Conservation (phyloP, 2,888 invertebrate genomes). For the Archaeoteleia sp. region DNA sequence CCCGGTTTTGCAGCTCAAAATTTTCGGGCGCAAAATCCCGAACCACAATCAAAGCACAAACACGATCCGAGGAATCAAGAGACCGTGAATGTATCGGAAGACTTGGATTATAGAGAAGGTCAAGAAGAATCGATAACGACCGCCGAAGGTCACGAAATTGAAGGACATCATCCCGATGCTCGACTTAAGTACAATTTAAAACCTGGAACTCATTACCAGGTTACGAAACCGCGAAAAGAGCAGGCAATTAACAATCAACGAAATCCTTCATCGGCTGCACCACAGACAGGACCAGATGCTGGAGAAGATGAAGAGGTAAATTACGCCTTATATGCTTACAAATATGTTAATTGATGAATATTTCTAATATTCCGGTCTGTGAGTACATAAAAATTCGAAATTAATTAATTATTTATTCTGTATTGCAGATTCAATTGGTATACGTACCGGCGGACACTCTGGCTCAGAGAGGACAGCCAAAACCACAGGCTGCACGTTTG, state of each 20-base stretch:
- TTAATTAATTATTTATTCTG: too few relatives aligned
- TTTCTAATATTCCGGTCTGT: too few relatives aligned
- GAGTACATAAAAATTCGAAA: too few relatives aligned
- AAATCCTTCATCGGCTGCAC: conserved; percentile 44
- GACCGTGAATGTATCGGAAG: conserved; percentile 9
- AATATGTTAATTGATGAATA: too few relatives aligned
- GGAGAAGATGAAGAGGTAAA: conserved; percentile 64
- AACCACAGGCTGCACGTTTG: conserved; percentile 60
- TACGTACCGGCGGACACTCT: conserved; percentile 89
- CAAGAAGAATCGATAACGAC: conserved; percentile 42
- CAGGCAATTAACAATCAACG: conserved; percentile 40
- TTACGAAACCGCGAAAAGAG: conserved; percentile 54
- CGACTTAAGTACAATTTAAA: conserved; percentile 49
- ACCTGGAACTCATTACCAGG: conserved; percentile 54
- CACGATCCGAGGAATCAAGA: conserved; percentile 12
- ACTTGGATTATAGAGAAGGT: conserved; percentile 50
- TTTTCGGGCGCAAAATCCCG: conserved; percentile 54
- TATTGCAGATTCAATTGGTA: conserved; percentile 81
- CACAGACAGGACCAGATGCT: conserved; percentile 37
- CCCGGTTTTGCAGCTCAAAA: conserved; percentile 67
- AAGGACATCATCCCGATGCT: conserved; percentile 28
- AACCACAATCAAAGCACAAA: conserved; percentile 37
- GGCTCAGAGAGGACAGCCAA: conserved; percentile 75
- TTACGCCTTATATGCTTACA: not conserved
- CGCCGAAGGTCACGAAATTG: conserved; percentile 24